Base-by-base conservation (phyloP, 1,140 invertebrate species). In the Leptopilina boulardi region DNA sequence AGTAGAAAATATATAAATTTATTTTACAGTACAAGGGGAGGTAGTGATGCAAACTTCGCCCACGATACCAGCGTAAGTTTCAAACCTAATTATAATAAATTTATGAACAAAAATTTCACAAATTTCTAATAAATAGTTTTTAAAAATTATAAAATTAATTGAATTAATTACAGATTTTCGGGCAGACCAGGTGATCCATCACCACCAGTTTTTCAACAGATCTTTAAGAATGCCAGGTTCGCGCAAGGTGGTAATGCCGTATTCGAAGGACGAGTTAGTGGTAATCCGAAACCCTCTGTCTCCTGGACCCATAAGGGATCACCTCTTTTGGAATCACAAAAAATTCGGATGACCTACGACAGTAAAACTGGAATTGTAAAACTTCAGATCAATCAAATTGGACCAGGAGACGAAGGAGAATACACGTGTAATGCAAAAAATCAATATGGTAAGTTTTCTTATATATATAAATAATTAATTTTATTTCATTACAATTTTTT, bases 351-450 rank as follows among this genome's bases (percentile, higher is more conserved):
- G 94, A 94, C 93, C 80, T 98, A 98, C 88, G 96, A 98, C 87
- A 95, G 96, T 86, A 93, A 94, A 86, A 97, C 95, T 87, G 97
- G 96, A 75, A 94, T 95, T 79, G 97, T 98, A 66, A 95, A 94
- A 18, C 92, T 98, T 75, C 93, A 97, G 74, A 99, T 99, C 83
- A 96, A 96, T 88, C 94, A 96, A 85, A 97, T 98, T 77, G 96
- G 96, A 73, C 96, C 97, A 26, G 97, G 97, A 42, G 98, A 99
- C 90, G 97, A 98, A 89, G 98, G 98, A 77, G 97, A 99, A 91
- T 99, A 99, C 89, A 98, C 96, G 1, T 98, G 98, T 89, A 97
- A 95, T 74, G 97, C 98, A 10, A 93, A 95, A 76, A 99, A 99
- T 89, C 95, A 96, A 86, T 97, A 96, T 84, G 98, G 90, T 76